phyloP scores from a whole-genome alignment of 1,140 invertebrate genomes.

The Yoshiicerus persimilis region DNA sequence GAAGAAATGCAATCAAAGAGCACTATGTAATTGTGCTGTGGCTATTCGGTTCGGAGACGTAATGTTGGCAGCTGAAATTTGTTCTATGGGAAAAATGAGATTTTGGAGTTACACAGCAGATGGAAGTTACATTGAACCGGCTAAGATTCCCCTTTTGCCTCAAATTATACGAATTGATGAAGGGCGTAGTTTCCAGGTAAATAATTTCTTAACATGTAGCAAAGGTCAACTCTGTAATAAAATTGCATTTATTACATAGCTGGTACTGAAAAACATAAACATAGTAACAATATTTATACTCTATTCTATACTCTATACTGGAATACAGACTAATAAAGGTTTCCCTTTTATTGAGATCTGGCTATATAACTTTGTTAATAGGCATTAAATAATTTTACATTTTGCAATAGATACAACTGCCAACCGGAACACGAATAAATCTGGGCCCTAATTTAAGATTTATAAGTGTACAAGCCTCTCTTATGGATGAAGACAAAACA shows the following conservation, averaged over 20 bases:
- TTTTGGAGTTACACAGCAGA: constrained; percentile 49
- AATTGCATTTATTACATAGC: too few species aligned
- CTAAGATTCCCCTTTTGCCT: constrained; percentile 42
- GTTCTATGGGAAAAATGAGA: constrained; percentile 44
- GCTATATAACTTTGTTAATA: background rate
- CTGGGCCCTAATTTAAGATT: constrained; percentile 48
- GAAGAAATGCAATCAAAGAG: constrained; percentile 43
- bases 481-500: constrained; percentile 46
- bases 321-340: too few species aligned
- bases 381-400: background rate
- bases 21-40: constrained; percentile 48
- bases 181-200: constrained; percentile 49
- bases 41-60: constrained; percentile 47
- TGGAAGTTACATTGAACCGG: constrained; percentile 40
- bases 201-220: background rate
- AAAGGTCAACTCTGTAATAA: background rate
- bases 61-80: constrained; percentile 47
- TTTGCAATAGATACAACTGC: constrained; percentile 48
- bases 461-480: constrained; percentile 46
- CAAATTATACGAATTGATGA: constrained; percentile 50
- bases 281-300: too few species aligned
- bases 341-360: background rate
- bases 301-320: too few species aligned
- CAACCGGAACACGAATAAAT: constrained; percentile 45
- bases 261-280: too few species aligned